A percentile compares a stretch with the other conserved stretches of the same genome.
Conservation (phyloP, 2,113 vertebrate genomes). For the Daboia siamensis region DNA sequence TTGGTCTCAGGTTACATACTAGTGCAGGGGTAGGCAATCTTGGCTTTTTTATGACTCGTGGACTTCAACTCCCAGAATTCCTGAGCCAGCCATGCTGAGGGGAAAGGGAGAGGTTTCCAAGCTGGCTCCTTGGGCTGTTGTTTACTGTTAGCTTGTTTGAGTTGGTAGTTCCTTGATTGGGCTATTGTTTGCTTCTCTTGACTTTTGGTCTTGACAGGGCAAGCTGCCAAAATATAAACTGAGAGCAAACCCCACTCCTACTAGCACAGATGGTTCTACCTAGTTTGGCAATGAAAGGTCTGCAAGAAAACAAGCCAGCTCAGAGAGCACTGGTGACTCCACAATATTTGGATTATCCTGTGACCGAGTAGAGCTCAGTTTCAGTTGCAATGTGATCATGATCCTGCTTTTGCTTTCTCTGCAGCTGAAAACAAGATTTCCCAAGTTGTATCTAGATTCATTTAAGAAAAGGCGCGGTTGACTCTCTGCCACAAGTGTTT, state of each 20-base stretch:
- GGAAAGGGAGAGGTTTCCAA: too few species aligned
- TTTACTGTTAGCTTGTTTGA: neutral
- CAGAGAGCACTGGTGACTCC: neutral
- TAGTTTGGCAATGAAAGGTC: neutral
- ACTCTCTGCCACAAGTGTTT: neutral
- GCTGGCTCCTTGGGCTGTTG: neutral
- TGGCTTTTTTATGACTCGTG: too few species aligned
- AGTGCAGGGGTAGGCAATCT: neutral
- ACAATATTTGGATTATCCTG: too few species aligned
- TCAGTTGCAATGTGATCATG: neutral
- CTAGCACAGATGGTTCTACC: neutral
- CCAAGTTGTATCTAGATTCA: neutral
- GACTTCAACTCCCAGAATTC: too few species aligned
- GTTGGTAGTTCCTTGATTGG: neutral
- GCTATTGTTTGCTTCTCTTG: neutral
- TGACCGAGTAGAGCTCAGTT: neutral
- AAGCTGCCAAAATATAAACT: neutral
- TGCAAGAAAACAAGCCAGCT: neutral
- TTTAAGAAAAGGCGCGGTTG: neutral
- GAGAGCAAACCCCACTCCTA: neutral
- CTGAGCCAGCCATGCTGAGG: too few species aligned
- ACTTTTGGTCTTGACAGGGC: neutral
- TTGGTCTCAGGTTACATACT: neutral
- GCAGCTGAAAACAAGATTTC: slow-evolving; percentile 1
- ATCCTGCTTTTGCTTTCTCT: slow-evolving; percentile 28